Conservation (phyloP, 2,113 vertebrate genomes). For the Holacanthus passer region DNA sequence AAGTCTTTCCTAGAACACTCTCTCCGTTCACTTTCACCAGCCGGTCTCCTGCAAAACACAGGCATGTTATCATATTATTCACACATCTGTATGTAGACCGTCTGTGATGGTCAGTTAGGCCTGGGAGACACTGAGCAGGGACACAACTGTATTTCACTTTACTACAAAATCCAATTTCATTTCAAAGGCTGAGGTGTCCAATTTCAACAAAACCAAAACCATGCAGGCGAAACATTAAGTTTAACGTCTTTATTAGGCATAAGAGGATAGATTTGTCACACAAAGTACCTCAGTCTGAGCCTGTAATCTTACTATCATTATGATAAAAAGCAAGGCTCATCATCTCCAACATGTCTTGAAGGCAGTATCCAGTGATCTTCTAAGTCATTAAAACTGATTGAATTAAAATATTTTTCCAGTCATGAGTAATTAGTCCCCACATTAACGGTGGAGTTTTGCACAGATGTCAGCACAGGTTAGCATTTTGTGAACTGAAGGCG, state of each 20-base stretch:
- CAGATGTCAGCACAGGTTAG: background rate
- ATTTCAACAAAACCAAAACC: slow-evolving; percentile 19
- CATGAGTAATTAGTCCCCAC: background rate
- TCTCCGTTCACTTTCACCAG: slow-evolving; percentile 98
- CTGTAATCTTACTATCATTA: background rate
- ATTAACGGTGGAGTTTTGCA: background rate
- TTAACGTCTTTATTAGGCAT: background rate
- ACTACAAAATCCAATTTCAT: background rate
- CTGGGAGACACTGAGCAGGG: background rate
- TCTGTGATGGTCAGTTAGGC: background rate
- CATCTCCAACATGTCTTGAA: background rate
- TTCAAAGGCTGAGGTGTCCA: background rate
- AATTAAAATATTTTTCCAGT: background rate
- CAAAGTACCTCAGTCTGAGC: background rate
- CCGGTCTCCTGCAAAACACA: slow-evolving; percentile 88
- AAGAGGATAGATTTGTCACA: background rate
- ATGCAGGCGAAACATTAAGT: slow-evolving; percentile 3
- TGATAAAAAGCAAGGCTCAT: background rate
- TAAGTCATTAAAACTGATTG: background rate
- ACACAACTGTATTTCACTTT: too few relatives aligned
- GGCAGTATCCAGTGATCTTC: background rate
- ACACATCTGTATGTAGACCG: background rate
- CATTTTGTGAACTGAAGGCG: background rate
- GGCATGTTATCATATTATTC: background rate
- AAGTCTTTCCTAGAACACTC: slow-evolving; percentile 95